These are phyloP conservation scores for Idris sp. DNA, from an alignment of 1,140 invertebrate genomes.

Conservation along the genomic window DNA sequence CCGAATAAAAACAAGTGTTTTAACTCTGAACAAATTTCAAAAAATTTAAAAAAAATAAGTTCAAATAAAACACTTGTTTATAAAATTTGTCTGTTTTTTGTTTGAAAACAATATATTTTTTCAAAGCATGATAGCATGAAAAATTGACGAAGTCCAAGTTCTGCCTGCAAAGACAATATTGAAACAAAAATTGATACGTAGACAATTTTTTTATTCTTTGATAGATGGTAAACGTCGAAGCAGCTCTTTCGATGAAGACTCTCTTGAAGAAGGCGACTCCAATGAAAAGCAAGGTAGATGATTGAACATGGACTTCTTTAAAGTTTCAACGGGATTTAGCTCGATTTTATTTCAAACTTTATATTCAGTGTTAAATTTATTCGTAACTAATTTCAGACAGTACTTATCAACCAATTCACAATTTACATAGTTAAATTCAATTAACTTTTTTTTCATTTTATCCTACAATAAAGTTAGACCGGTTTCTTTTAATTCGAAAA, in stretches of 20 bases:
- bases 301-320: conserved; percentile 43
- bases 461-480: no score
- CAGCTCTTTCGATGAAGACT: conserved; percentile 77
- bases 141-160: conserved; percentile 19
- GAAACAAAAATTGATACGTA: conserved; percentile 29
- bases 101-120: no score
- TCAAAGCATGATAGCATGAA: conserved; percentile 37
- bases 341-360: conserved; percentile 30
- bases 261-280: conserved; percentile 75
- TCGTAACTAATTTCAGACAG: conserved; percentile 11
- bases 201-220: conserved; percentile 70
- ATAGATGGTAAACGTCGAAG: conserved; percentile 77
- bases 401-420: background rate
- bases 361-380: conserved; percentile 3
- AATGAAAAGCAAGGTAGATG: conserved; percentile 75
- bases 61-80: background rate
- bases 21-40: no score
- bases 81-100: no score
- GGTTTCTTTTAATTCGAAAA: no score
- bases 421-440: no score
- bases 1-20: no score
- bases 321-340: conserved; percentile 27
- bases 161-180: background rate
- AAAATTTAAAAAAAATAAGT: background rate
- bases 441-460: no score